phyloP scores from a whole-genome alignment of 2,888 invertebrate genomes.

The Myopa testacea region DNA sequence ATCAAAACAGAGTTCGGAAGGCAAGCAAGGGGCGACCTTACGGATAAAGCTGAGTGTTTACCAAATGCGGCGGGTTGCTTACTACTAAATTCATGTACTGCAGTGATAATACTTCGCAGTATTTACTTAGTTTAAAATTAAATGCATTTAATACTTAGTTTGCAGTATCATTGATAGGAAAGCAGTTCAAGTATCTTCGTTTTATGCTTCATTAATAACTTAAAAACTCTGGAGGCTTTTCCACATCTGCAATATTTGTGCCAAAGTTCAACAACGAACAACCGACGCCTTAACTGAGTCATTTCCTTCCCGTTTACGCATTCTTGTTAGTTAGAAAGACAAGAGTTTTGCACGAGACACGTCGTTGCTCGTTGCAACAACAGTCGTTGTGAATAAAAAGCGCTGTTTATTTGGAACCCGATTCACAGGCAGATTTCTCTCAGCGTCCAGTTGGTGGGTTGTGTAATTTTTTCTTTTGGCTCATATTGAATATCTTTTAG shows the following conservation, averaged over 20 bases:
- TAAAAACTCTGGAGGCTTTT: neutral
- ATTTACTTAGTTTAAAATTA: neutral
- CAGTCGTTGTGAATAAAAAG: neutral
- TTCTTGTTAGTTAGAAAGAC: too few relatives aligned
- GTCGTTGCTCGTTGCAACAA: neutral
- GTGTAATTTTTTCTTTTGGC: too few relatives aligned
- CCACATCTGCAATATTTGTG: too few relatives aligned
- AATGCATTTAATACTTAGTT: too few relatives aligned
- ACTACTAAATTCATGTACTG: neutral
- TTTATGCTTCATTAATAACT: neutral
- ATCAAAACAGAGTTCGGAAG: neutral
- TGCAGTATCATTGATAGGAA: too few relatives aligned
- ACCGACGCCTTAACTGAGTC: too few relatives aligned
- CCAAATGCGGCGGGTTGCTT: neutral
- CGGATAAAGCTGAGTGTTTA: neutral
- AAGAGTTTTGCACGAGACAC: neutral
- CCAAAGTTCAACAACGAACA: too few relatives aligned
- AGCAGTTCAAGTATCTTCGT: too few relatives aligned
- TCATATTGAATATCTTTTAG: neutral
- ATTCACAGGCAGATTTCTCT: neutral
- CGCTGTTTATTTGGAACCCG: neutral
- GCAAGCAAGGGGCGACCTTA: neutral
- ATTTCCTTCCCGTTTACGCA: too few relatives aligned
- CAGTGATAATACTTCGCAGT: neutral
- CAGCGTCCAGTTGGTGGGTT: neutral